A percentile compares a stretch with the other conserved stretches of the same genome.
Conservation (phyloP, 2,113 vertebrate genomes). For the Malurus melanocephalus region DNA sequence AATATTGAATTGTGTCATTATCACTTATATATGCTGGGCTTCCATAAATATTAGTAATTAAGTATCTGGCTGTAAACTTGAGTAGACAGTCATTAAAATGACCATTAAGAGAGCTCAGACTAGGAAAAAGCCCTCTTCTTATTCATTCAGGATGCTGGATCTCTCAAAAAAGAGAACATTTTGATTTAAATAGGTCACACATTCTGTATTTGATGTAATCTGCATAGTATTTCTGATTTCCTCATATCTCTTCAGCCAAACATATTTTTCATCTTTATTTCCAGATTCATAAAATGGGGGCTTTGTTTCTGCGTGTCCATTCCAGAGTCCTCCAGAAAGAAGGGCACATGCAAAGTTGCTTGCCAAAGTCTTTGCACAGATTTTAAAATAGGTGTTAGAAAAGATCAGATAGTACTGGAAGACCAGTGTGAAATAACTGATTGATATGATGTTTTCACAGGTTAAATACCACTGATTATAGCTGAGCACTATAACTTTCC, state of each 20-base stretch:
- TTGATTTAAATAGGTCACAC: not conserved
- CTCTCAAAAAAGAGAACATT: not conserved
- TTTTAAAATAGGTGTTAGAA: not conserved
- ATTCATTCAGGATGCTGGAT: not conserved
- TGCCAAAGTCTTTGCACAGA: not conserved
- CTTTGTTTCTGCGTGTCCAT: not conserved
- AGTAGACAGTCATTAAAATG: not conserved
- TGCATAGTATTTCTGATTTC: not conserved
- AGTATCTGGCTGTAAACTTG: not conserved
- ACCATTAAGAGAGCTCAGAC: not conserved
- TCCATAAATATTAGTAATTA: conserved; percentile 6
- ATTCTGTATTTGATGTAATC: not conserved
- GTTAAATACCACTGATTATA: not conserved
- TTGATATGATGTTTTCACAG: not conserved
- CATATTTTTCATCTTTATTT: not conserved
- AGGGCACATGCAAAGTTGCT: not conserved
- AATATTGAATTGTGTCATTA: not conserved
- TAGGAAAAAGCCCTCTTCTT: not conserved
- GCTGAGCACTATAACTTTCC: not conserved
- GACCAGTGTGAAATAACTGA: not conserved
- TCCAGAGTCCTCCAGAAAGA: not conserved
- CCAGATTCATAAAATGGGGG: accelerated
- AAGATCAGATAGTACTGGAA: not conserved
- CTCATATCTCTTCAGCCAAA: not conserved
- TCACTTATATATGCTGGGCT: not conserved